These are phyloP conservation scores for Adelges cooleyi DNA, from an alignment of 1,140 invertebrate genomes.

Conservation along the genomic window DNA sequence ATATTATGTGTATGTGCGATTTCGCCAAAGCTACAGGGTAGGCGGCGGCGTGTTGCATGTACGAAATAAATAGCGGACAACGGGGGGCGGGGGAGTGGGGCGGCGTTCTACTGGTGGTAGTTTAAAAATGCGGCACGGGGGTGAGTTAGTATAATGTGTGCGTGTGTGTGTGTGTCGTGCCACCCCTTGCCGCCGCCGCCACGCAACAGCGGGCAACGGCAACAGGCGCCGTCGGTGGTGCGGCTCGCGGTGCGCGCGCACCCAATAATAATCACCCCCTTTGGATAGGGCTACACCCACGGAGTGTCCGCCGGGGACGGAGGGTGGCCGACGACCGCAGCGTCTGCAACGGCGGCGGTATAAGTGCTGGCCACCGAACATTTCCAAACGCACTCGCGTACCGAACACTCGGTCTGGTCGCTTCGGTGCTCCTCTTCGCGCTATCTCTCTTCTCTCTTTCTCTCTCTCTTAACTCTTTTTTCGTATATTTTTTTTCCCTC, in stretches of 20 bases:
- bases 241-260: constrained; percentile 19
- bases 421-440: constrained; percentile 28
- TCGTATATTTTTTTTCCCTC: background rate
- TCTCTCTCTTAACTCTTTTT: constrained; percentile 9
- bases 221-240: constrained; percentile 14
- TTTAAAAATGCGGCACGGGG: background rate
- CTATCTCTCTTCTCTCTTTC: constrained; percentile 23
- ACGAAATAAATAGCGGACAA: constrained; percentile 26
- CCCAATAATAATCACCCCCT: constrained; percentile 26
- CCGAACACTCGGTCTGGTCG: constrained; percentile 25
- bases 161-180: background rate
- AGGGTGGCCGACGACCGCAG: constrained; percentile 9
- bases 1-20: background rate
- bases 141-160: background rate
- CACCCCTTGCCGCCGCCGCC: background rate
- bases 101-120: constrained; percentile 19
- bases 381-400: constrained; percentile 29
- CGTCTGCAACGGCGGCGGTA: constrained; percentile 26
- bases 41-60: constrained; percentile 21
- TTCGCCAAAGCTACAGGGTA: constrained; percentile 4
- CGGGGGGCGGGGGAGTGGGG: too few species aligned
- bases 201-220: constrained; percentile 24
- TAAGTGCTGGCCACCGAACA: constrained; percentile 26
- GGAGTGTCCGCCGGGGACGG: background rate
- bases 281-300: constrained; percentile 22